Base-by-base conservation (phyloP, 1,140 invertebrate genomes). In the Metaphire vulgaris region DNA sequence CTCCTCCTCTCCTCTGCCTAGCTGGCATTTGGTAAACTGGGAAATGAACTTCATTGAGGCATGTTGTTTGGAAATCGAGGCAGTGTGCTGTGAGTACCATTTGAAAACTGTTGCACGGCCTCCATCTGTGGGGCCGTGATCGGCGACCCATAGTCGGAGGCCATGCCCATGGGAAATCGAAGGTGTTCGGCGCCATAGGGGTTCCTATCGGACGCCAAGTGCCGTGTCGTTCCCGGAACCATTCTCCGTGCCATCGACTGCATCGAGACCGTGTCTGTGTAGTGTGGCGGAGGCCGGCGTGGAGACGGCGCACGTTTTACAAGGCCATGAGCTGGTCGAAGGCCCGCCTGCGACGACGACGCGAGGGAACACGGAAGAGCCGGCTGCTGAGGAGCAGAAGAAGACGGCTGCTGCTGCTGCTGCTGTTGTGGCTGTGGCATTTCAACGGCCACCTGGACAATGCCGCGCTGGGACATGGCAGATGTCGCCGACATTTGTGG, bases 51-150 rank as follows among this genome's bases (percentile, higher is more conserved):
- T 56, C 41, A 56, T 56, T 56, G 41, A 56, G 41, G 34, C 72
- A 73, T 73, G 72, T 73, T 73, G 72, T 73, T 73, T 28, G 41
- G 31, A 16, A 73, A 73, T 41, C 72, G 72, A 30, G 72, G 28
- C 16, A 73, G 72, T 32, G 72, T 26, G 12, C n/a, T 31, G 33
- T 73, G 31, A 34, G 26, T 64, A 0, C 31, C n/a, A n/a, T 41
- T 73, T n/a, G 30, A 21, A 21, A 56, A 56, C 41, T 56, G 72
- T 26, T 34, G 33, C n/a, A 33, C 69, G 0, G 26, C 30, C 69
- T 30, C 33, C 69, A 32, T 30, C 32, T 32, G 72, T 12, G 41
- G 16, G n/a, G 31, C 31, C 26, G 28, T 26, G 32, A 56, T 33
- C n/a, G 72, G 33, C 32, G 16, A n/a, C 1, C 34, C 30, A 21